Evolutionary conservation across 2,113 vertebrate species (phyloP), one percentile per base, ranked within the genome.

Genomic region (Blennius ocellaris): DNA sequence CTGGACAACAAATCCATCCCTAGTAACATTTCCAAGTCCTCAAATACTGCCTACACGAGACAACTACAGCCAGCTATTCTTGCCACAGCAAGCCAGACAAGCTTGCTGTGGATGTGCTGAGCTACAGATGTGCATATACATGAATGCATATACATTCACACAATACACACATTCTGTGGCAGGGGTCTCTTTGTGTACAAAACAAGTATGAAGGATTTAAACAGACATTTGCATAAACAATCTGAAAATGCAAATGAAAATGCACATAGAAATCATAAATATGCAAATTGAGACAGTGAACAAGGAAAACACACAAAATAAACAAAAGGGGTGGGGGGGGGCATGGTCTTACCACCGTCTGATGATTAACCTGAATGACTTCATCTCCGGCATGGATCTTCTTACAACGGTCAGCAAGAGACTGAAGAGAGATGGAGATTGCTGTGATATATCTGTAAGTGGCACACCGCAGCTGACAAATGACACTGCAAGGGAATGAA

Each of bases 301-400:
- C 17, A 38, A 17, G 15, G 44, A 40, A 47, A 52, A 41, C 14
- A 41, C 8, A 52, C 37, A 0, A 40, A 71, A 67, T 11, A 45
- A 62, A 8, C 10, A 30, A 44, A 30, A 41, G 8, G 16, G 8
- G 30, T n/a, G 36, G 7, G 16, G 7, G 10, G 47, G 41, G 16
- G 16, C 10, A 5, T 8, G 8, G 47, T 16, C 90, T 67, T 80
- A 94, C 94, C 90, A 94, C 94, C 48, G 94, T 94, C 88, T 94
- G 94, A 86, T 91, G 91, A 78, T 94, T 94, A 81, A 94, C 94
- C 83, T 94, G 94, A 84, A 94, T 94, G 82, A 94, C 94, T 87
- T 94, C 94, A 86, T 94, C 93, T 53, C 94, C 94, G 39, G 94
- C 94, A 21, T 94, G 94, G 82, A 94, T 94, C 81, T 94, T 94